Percentiles rank a stretch among this genome's conserved stretches.
Conservation (phyloP, 1,140 invertebrate species). For the Leptinotarsa defecta region DNA sequence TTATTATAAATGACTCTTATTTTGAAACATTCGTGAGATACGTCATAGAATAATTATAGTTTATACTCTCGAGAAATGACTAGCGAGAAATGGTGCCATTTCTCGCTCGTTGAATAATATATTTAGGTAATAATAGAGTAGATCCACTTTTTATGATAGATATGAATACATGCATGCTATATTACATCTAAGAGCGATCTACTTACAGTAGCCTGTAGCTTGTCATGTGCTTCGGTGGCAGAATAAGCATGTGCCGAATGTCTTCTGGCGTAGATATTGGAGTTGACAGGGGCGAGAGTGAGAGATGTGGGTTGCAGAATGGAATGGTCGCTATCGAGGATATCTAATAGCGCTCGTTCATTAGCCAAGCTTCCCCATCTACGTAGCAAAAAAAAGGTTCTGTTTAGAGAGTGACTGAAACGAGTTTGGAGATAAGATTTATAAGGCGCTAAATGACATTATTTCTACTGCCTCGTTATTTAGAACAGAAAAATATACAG, state of each 20-base stretch:
- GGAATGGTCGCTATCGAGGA: constrained; percentile 38
- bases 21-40: too few species aligned
- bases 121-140: too few species aligned
- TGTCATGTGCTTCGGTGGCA: constrained; percentile 38
- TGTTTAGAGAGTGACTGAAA: constrained; percentile 9
- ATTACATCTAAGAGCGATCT: neutral
- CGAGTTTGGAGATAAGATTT: neutral
- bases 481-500: too few species aligned
- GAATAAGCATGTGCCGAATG: constrained; percentile 49
- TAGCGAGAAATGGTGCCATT: too few species aligned
- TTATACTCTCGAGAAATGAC: too few species aligned
- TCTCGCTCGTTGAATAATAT: too few species aligned
- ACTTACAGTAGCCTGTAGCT: constrained; percentile 36
- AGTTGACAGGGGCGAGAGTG: constrained; percentile 46
- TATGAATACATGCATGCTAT: neutral
- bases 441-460: neutral
- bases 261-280: constrained; percentile 50
- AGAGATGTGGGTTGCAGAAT: constrained; percentile 40
- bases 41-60: too few species aligned
- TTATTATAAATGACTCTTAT: too few species aligned
- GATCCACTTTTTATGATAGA: too few species aligned
- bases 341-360: constrained; percentile 40
- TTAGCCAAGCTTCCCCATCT: constrained; percentile 47
- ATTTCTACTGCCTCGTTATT: too few species aligned
- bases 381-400: neutral